Conservation (phyloP, 2,888 invertebrate species). For the Microctonus aethiopoides region DNA sequence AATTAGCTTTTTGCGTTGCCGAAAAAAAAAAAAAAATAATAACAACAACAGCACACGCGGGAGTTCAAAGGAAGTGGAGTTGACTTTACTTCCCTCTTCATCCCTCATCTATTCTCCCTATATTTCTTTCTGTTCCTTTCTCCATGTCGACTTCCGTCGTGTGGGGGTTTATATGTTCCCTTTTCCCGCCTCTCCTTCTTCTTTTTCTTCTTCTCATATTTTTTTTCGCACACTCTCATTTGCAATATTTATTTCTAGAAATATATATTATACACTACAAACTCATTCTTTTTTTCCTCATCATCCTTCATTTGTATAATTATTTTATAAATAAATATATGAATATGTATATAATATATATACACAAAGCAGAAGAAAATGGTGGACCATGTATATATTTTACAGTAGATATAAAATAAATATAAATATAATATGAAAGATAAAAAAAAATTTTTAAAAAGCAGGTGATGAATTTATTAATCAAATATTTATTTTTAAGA, state of each 20-base stretch:
- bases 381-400: neutral
- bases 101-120: constrained; percentile 33
- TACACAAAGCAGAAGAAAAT: neutral
- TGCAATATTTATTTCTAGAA: too few relatives aligned
- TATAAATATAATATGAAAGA: neutral
- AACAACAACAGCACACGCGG: neutral
- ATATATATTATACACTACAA: too few relatives aligned
- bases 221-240: too few relatives aligned
- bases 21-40: constrained; percentile 40
- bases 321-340: too few relatives aligned
- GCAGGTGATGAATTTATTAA: neutral
- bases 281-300: neutral
- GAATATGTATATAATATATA: neutral
- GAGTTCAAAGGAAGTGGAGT: constrained; percentile 61
- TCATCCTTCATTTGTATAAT: too few relatives aligned
- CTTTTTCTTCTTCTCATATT: neutral
- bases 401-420: too few relatives aligned
- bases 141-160: constrained; percentile 33
- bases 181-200: neutral
- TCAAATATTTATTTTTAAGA: neutral
- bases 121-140: constrained; percentile 16
- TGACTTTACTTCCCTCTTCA: constrained; percentile 32
- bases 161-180: constrained; percentile 20
- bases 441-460: neutral
- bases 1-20: constrained; percentile 56